A percentile compares a stretch with the other conserved stretches of the same genome.
These are phyloP conservation scores for Pseudochromis fuscus DNA, from an alignment of 2,797 vertebrate species.

Conservation along the genomic window DNA sequence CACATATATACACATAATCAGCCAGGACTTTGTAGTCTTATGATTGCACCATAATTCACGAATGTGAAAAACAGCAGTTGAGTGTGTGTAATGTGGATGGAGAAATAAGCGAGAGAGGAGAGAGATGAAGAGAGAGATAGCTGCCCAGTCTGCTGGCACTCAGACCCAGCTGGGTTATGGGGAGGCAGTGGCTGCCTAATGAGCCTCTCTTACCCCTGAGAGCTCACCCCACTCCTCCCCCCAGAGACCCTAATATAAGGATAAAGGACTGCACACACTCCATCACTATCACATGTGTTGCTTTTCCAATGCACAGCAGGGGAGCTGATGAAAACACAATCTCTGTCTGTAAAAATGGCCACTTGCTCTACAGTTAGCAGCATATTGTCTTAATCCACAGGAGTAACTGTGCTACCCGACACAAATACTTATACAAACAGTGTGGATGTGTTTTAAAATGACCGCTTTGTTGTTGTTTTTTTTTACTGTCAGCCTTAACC, in stretches of 20 bases:
- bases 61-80: conserved; percentile 51
- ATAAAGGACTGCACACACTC: conserved; percentile 80
- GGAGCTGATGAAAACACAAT: conserved; percentile 74
- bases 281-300: conserved; percentile 80
- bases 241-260: conserved; percentile 77
- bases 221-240: conserved; percentile 79
- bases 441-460: conserved; percentile 12
- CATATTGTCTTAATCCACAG: conserved; percentile 33
- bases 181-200: conserved; percentile 84
- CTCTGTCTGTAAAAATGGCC: conserved; percentile 53
- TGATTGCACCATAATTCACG: conserved; percentile 43
- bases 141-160: conserved; percentile 84
- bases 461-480: conserved; percentile 15
- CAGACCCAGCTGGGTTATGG: conserved; percentile 84
- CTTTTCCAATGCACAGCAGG: conserved; percentile 72
- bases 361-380: conserved; percentile 56
- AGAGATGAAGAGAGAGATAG: conserved; percentile 74
- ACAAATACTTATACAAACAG: conserved; percentile 11
- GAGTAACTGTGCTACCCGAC: conserved; percentile 23
- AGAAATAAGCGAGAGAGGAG: conserved; percentile 63
- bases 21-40: conserved; percentile 21
- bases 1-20: conserved; percentile 46
- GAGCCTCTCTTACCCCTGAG: conserved; percentile 83
- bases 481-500: conserved; percentile 19
- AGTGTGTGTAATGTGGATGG: conserved; percentile 53